These are phyloP conservation scores for Rhea americana DNA, from an alignment of 2,113 vertebrate genomes.

Conservation along the genomic window DNA sequence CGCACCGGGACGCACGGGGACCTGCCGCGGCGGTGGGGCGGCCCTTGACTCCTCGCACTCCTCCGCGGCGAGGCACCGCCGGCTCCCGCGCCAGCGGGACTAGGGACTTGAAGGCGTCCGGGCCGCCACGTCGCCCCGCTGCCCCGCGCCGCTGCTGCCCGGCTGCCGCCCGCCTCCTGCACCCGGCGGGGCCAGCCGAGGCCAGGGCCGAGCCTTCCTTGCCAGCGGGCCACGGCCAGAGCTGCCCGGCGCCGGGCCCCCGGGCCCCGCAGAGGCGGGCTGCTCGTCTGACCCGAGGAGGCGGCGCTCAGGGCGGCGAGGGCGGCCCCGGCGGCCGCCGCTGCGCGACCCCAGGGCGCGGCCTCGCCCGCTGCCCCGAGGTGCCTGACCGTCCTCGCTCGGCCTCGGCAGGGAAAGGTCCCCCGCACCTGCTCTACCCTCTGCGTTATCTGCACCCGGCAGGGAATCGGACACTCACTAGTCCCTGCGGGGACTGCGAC, in stretches of 20 bases:
- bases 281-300: not conserved
- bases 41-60: not conserved
- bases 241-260: not conserved
- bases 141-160: not conserved
- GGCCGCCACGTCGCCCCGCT: not conserved
- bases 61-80: not conserved
- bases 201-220: not conserved
- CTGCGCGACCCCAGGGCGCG: not conserved
- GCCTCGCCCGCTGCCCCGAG: not conserved
- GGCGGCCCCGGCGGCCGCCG: slow-evolving; percentile 52
- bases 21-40: not conserved
- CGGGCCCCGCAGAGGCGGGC: no score
- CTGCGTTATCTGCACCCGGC: slow-evolving; percentile 69
- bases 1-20: not conserved
- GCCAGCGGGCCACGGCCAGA: not conserved
- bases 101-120: not conserved
- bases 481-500: slow-evolving; percentile 82
- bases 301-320: not conserved
- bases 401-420: not conserved
- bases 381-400: not conserved
- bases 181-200: not conserved
- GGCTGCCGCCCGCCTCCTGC: not conserved
- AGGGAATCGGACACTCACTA: slow-evolving; percentile 73
- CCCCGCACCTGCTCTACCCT: slow-evolving; percentile 48
- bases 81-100: not conserved